Evolutionary conservation across 2,113 vertebrate genomes (phyloP), one percentile per base, ranked within the genome.

Genomic region (Podocnemis expansa): DNA sequence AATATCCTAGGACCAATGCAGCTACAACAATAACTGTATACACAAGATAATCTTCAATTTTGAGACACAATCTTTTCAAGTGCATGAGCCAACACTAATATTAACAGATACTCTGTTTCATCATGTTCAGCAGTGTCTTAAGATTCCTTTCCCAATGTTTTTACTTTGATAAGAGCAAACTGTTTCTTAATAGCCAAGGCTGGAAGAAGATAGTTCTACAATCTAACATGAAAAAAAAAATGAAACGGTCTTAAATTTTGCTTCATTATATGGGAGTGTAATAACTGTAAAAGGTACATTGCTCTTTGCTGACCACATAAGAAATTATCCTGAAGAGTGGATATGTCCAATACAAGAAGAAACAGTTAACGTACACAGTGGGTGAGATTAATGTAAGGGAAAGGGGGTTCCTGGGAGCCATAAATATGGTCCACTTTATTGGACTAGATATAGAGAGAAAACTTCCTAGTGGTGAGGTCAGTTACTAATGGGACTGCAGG

Each of bases 101-200:
- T 60, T 90, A 96, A 90, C 51, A 6, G 4, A 90, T 3, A 78
- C 9, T 56, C 73, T 5, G 9, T 91, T 87, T 93, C 78, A 94
- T 67, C 10, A 3, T 21, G 24, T 9, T 38, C n/a, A 2, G 1
- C 87, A 87, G 73, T 88, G 41, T 49, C 58, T 43, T 29, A 34
- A 80, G 45, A 60, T 81, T 96, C 79, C 51, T 58, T 67, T 85
- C 31, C 86, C 85, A 81, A 67, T 84, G 75, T 88, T 93, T 93
- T 78, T 89, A 87, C 94, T 97, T 96, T 96, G 34, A 90, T 54
- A 82, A 89, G 79, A 88, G 67, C 75, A 88, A 78, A 85, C 54
- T 78, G 9, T 6, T 51, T 93, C 94, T 94, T 86, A 92, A 63
- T 70, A 93, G 92, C 90, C 90, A 93, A 1, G 29, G 45, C 54